Evolutionary conservation across 2,797 vertebrate species (phyloP), one percentile per base, ranked within the genome.

Genomic region (Lepus oiostolus): DNA sequence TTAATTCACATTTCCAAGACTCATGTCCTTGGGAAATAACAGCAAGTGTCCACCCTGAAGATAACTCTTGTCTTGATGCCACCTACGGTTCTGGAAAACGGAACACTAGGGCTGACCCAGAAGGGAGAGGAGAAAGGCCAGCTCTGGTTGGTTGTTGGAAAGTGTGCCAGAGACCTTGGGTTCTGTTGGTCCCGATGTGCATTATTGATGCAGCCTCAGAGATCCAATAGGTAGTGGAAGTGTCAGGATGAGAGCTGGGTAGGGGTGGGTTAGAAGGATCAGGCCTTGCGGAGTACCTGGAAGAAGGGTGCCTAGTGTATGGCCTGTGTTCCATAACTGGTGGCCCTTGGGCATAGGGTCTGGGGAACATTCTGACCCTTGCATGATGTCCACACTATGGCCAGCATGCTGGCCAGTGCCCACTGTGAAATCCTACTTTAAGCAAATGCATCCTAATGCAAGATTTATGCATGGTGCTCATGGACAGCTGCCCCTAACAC

Each of bases 1-100:
- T 97, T 87, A 91, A 96, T 87, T 91, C 91, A 47, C 81, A 79
- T 70, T 60, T 42, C 71, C 82, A 88, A 6, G 35, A 42, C 52
- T 60, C 32, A 28, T 22, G 0, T 81, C 94, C 89, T 88, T 90
- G 71, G 88, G 67, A 95, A 94, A 90, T 82, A 81, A 95, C 38
- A 47, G 83, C 68, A 62, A 80, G 77, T 17, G 72, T 87, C 83
- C 58, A 67, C 12, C n/a, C 54, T 52, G 14, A 81, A 81, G 91
- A 42, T 85, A 70, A 86, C 47, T 68, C 35, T 90, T 77, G 38
- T 7, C 71, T 87, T n/a, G 32, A 17, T 47, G 32, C 47, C 54
- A 62, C 83, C 50, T 60, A 72, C 3, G 3, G 22, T 60, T 74
- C 32, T 42, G n/a, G 74, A 58, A 85, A 87, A 28, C 50, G 68